Base-by-base conservation (phyloP, 2,113 vertebrate genomes). In the Hymenochirus boettgeri region DNA sequence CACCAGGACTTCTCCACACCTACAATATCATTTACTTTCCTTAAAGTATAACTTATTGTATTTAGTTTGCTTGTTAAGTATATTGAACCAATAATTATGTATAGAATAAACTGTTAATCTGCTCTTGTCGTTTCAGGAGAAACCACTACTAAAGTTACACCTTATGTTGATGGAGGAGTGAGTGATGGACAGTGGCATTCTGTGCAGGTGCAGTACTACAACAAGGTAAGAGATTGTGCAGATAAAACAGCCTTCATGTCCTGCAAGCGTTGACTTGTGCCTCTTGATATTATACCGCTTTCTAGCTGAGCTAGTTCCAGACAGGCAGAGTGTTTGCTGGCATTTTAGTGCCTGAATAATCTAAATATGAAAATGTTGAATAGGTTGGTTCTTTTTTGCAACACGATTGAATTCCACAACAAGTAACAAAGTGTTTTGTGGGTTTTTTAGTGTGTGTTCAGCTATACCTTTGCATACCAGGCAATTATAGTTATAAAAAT, bases 161-260 rank as follows among this genome's bases (percentile, higher is more conserved):
- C 96, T 0, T 90, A 89, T 6, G 64, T 97, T 25, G 81, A 59
- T 0, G 92, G 93, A 1, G 96, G 96, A 1, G 93, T 99, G 72
- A 99, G 96, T 0, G 94, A 97, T 0, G 93, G 95, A 42, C 92
- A 86, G 58, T 99, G 96, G 96, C 96, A 99, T 72, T 91, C 90
- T 0, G 91, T 99, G 26, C 93, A 92, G 79, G 90, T 98, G 66
- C 93, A 92, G 65, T 99, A 99, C 85, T 97, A 96, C 84, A 99
- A 99, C 73, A 99, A 95, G 92, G 96, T 99, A 91, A 85, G 84
- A 1, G 0, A 4, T n/a, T 15, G 13, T 42, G 2, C 12, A 15
- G 5, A 15, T 42, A n/a, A 17, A 42, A 5, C 5, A 31, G 10
- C 5, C 5, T 31, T 5, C 10, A 31, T 31, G 5, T 6, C 29